Evolutionary conservation across 2,888 invertebrate genomes (phyloP).

Genomic region (Allophyes oxyacanthae): DNA sequence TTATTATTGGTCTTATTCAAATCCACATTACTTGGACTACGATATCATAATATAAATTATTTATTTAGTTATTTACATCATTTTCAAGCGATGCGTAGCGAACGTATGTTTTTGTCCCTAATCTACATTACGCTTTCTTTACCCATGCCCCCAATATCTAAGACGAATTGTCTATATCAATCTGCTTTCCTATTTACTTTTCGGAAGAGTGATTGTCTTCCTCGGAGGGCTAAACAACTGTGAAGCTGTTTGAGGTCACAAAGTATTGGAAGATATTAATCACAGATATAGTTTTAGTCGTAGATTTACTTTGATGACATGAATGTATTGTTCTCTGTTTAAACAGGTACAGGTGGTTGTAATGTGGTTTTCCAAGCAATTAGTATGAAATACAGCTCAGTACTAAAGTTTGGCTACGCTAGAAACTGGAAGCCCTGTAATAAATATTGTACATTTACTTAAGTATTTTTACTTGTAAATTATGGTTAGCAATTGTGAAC

Average conservation of each 20-base stretch:
- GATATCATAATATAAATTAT: too few species aligned
- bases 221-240: constrained; percentile 28
- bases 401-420: constrained; percentile 1
- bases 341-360: constrained; percentile 10
- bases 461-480: too few species aligned
- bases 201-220: constrained; percentile 27
- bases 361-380: constrained; percentile 17
- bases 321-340: not conserved
- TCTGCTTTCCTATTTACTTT: constrained; percentile 38
- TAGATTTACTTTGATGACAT: not conserved
- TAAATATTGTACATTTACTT: too few species aligned
- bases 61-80: too few species aligned
- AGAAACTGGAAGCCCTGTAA: too few species aligned
- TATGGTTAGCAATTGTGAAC: too few species aligned
- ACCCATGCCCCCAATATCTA: constrained; percentile 4
- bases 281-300: constrained; percentile 2
- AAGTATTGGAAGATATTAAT: constrained; percentile 14
- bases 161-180: constrained; percentile 33
- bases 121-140: not conserved
- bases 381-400: constrained; percentile 24
- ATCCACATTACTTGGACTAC: too few species aligned
- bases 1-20: too few species aligned
- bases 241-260: constrained; percentile 19
- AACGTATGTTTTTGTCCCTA: not conserved
- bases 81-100: too few species aligned